Conservation (phyloP, 2,797 vertebrate species). For the Platalea minor region DNA sequence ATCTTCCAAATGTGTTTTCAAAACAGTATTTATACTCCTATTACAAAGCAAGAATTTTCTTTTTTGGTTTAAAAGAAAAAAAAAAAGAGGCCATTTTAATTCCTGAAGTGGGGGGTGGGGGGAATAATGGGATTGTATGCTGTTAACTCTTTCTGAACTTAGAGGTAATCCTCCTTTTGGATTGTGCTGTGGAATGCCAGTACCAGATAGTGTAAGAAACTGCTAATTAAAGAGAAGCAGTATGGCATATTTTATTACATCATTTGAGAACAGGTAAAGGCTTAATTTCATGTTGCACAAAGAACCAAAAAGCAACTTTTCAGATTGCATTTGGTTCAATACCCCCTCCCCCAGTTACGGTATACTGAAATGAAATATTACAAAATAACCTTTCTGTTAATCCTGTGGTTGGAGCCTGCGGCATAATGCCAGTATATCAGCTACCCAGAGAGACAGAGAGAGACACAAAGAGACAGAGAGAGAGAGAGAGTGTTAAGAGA, state of each 20-base stretch:
- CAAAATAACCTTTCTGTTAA: constrained; percentile 18
- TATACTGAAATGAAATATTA: neutral
- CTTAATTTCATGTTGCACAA: neutral
- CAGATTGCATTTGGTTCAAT: neutral
- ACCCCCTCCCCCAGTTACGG: neutral
- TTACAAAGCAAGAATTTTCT: neutral
- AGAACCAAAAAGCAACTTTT: neutral
- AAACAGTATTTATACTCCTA: constrained; percentile 2
- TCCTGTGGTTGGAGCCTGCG: constrained; percentile 26
- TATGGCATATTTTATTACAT: neutral
- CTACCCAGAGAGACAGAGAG: neutral
- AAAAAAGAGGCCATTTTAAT: neutral
- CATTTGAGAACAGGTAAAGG: neutral
- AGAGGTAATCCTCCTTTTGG: neutral
- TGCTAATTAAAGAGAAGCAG: neutral
- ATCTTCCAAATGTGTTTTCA: constrained; percentile 37
- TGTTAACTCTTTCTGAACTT: neutral
- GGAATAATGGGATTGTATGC: neutral
- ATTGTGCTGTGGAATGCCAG: neutral
- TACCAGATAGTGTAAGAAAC: neutral
- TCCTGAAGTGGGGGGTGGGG: neutral
- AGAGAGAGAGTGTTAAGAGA: neutral
- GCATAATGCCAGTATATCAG: constrained; percentile 4
- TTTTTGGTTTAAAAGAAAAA: neutral
- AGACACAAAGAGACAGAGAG: neutral